Percentiles rank a stretch among this genome's conserved stretches.
phyloP scores from a whole-genome alignment of 2,888 invertebrate species.

The Tenthredo scrophulariae region DNA sequence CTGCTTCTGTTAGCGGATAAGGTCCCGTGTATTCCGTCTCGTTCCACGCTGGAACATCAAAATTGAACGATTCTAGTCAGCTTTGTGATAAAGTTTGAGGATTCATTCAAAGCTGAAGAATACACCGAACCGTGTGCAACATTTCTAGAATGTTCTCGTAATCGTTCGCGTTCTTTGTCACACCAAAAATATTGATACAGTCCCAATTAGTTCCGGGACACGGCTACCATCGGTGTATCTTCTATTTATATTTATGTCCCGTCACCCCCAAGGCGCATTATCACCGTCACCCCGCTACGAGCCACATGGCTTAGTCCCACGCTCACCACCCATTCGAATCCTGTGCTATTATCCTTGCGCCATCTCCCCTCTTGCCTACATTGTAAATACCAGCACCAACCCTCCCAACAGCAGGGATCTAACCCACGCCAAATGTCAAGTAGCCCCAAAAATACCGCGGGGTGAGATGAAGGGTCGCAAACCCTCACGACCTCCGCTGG shows the following conservation, averaged over 20 bases:
- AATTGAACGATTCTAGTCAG: neutral
- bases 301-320: conserved; percentile 73
- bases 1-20: conserved; percentile 86
- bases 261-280: conserved; percentile 61
- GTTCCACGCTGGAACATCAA: conserved; percentile 90
- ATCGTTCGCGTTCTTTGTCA: conserved; percentile 9
- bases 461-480: conserved; percentile 29
- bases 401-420: conserved; percentile 55
- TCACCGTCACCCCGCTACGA: conserved; percentile 62
- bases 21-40: conserved; percentile 91
- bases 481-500: conserved; percentile 21
- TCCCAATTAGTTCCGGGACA: conserved; percentile 69
- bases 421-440: conserved; percentile 72
- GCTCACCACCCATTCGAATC: conserved; percentile 60
- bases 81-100: neutral
- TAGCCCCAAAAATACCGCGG: conserved; percentile 61
- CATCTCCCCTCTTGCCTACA: conserved; percentile 48
- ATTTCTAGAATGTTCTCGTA: neutral
- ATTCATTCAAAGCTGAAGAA: neutral
- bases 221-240: conserved; percentile 56
- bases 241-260: conserved; percentile 47
- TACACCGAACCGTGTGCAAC: neutral
- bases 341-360: conserved; percentile 51
- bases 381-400: conserved; percentile 71
- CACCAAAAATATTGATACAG: conserved; percentile 64